phyloP scores from a whole-genome alignment of 2,113 vertebrate species.

The Oxygymnocypris stewartii region DNA sequence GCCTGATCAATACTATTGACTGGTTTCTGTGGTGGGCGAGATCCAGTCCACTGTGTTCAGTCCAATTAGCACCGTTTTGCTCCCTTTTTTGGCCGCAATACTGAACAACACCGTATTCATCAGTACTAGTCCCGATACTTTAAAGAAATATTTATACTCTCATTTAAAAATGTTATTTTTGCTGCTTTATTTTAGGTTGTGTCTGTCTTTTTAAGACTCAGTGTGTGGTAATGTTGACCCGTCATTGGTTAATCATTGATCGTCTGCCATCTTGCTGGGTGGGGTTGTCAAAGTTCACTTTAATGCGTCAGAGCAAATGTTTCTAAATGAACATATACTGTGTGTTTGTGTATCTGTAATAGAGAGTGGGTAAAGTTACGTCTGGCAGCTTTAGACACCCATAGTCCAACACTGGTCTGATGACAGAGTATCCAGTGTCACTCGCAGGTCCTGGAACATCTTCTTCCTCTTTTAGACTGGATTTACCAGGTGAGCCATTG shows the following conservation, averaged over 20 bases:
- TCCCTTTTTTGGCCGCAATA: not conserved
- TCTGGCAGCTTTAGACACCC: conserved; percentile 5
- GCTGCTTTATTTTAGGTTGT: not conserved
- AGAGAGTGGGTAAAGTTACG: not conserved
- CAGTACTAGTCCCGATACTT: not conserved
- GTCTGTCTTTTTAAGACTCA: conserved; percentile 7
- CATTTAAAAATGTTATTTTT: not conserved
- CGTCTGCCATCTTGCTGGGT: conserved; percentile 2
- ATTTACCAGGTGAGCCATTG: conserved; percentile 43
- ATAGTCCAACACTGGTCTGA: not conserved
- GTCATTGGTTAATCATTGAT: conserved; percentile 37
- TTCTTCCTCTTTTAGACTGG: not conserved
- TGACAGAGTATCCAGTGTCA: conserved; percentile 27
- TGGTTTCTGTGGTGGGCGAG: not conserved
- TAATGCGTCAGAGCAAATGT: not conserved
- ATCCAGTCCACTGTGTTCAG: not conserved
- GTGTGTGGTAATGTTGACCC: conserved; percentile 25
- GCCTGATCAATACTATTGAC: conserved; percentile 9
- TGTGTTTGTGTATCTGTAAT: conserved; percentile 30
- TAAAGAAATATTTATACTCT: not conserved
- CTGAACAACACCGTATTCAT: not conserved
- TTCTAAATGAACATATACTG: not conserved
- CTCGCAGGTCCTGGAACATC: conserved; percentile 21
- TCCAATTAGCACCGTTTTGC: conserved; percentile 1
- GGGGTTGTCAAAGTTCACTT: conserved; percentile 48